These are phyloP conservation scores for Etheostoma nigrum DNA, from an alignment of 2,797 vertebrate genomes.

Conservation along the genomic window DNA sequence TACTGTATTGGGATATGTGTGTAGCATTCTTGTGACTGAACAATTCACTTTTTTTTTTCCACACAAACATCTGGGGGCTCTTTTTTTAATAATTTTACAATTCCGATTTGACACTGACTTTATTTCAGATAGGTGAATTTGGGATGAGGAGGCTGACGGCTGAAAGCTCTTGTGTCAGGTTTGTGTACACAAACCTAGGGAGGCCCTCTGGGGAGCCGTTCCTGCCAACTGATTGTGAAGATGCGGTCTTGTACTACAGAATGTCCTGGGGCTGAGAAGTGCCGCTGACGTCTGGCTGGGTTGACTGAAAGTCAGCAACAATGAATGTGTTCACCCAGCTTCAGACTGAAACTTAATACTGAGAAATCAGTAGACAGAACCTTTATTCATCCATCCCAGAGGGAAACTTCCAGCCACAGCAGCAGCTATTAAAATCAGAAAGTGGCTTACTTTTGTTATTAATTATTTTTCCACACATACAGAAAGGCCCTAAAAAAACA, in stretches of 20 bases:
- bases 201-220: background rate
- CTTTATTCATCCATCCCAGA: conserved; percentile 1
- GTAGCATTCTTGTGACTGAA: background rate
- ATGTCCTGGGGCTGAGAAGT: background rate
- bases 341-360: background rate
- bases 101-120: background rate
- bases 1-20: background rate
- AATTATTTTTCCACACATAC: background rate
- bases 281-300: conserved; percentile 13
- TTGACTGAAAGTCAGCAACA: conserved; percentile 1
- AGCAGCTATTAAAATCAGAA: background rate
- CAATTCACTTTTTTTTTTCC: background rate
- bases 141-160: background rate
- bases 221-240: conserved; percentile 8
- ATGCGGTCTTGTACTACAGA: conserved; percentile 2
- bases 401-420: background rate
- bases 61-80: background rate
- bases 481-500: no score
- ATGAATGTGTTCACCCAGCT: background rate
- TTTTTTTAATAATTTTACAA: background rate
- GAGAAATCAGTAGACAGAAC: background rate
- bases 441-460: background rate
- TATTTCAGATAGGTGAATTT: background rate
- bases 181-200: background rate
- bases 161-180: conserved; percentile 1